Percentiles rank a stretch among this genome's conserved stretches.
Conservation (phyloP, 30 jellyfish, hydroid and myxozoan species). For the Haliclystus octoradiatus region DNA sequence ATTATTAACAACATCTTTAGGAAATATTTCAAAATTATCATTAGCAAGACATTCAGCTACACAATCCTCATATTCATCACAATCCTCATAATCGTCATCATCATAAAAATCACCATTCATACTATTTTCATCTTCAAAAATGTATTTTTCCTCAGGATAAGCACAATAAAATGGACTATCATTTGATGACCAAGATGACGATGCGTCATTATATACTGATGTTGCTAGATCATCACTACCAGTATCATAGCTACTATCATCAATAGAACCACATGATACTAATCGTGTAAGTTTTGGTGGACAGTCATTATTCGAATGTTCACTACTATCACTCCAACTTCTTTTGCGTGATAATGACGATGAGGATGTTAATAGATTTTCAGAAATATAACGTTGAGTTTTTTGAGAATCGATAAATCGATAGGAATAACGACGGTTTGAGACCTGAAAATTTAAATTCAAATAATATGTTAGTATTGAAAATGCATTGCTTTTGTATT, state of each 20-base stretch:
- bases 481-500: too few species aligned
- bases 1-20: too few species aligned
- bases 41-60: background rate
- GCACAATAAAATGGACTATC: background rate
- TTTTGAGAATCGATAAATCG: constrained; percentile 42
- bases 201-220: background rate
- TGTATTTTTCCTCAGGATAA: background rate
- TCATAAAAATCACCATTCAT: background rate
- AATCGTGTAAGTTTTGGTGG: background rate
- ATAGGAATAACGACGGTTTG: constrained; percentile 49
- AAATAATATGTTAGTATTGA: too few species aligned
- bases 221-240: background rate
- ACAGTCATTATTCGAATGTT: background rate
- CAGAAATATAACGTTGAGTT: constrained; percentile 36
- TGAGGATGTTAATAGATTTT: constrained; percentile 17
- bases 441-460: constrained; percentile 24
- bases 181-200: background rate
- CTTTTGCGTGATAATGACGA: background rate
- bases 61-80: background rate
- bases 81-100: background rate
- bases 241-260: background rate
- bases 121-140: background rate
- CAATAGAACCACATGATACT: background rate
- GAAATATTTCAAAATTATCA: too few species aligned
- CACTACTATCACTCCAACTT: background rate